Evolutionary conservation across 2,888 invertebrate species (phyloP).

Genomic region (Xanthorhoe spadicearia): DNA sequence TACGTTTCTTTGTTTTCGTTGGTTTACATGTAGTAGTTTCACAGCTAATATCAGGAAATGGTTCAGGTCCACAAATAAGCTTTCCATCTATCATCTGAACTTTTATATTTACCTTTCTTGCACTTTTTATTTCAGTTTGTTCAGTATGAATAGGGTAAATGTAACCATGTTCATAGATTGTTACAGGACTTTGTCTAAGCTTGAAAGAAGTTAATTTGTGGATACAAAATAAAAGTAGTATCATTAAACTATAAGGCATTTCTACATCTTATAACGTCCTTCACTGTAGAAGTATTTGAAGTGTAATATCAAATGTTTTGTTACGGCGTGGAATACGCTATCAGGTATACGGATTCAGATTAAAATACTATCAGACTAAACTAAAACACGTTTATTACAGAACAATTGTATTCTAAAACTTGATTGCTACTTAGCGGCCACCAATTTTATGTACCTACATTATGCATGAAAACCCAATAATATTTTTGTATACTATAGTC

Average conservation of each 20-base stretch:
- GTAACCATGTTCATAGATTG: not conserved
- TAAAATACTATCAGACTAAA: not conserved
- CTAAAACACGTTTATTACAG: not conserved
- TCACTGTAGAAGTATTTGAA: not conserved
- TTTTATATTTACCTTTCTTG: constrained; percentile 1
- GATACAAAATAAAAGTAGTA: not conserved
- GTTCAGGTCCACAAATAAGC: constrained; percentile 4
- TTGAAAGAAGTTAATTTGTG: not conserved
- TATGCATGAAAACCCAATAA: not conserved
- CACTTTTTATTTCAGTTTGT: not conserved
- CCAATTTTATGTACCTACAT: no score
- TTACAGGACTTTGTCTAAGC: constrained; percentile 1
- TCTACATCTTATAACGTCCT: not conserved
- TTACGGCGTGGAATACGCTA: constrained; percentile 4
- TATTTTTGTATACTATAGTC: not conserved
- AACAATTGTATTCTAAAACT: not conserved
- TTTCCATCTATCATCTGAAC: not conserved
- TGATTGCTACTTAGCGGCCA: no score
- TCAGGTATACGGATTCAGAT: not conserved
- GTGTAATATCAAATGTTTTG: constrained; percentile 15
- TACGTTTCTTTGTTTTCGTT: not conserved
- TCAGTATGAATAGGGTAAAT: constrained; percentile 7
- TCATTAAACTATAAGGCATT: constrained; percentile 1
- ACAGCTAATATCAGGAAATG: constrained; percentile 7
- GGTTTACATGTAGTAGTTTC: constrained; percentile 13